These are phyloP conservation scores for Abrostola tripartita DNA, from an alignment of 2,888 invertebrate genomes.

Conservation along the genomic window DNA sequence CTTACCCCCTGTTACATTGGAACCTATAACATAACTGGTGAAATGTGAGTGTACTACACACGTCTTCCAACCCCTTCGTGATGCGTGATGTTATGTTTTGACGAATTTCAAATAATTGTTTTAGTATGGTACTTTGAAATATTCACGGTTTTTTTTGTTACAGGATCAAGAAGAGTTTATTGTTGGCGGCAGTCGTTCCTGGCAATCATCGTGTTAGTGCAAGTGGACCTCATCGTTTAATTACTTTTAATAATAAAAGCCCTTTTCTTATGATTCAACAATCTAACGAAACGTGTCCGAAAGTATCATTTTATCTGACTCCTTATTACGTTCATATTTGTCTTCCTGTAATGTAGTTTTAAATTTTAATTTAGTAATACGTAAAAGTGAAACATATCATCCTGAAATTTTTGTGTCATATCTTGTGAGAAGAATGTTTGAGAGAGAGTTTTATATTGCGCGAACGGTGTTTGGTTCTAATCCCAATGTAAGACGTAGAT, in stretches of 20 bases:
- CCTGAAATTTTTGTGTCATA: constrained; percentile 70
- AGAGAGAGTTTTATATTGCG: constrained; percentile 74
- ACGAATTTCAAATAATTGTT: too few relatives aligned
- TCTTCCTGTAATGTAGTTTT: constrained; percentile 30
- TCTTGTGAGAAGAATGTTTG: constrained; percentile 66
- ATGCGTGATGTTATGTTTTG: too few relatives aligned
- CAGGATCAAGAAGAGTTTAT: constrained; percentile 74
- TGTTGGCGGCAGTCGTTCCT: constrained; percentile 80
- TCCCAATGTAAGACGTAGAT: constrained; percentile 47
- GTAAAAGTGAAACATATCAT: constrained; percentile 79
- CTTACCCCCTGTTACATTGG: too few relatives aligned
- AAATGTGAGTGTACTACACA: too few relatives aligned
- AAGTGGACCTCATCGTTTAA: constrained; percentile 78
- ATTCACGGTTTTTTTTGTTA: constrained; percentile 66
- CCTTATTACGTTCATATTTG: constrained; percentile 18
- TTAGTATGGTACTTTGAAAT: not conserved
- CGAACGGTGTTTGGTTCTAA: constrained; percentile 53
- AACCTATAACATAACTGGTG: too few relatives aligned
- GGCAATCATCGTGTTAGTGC: constrained; percentile 76
- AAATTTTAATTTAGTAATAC: constrained; percentile 28
- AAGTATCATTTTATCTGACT: constrained; percentile 11
- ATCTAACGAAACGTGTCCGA: constrained; percentile 40
- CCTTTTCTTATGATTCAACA: constrained; percentile 33
- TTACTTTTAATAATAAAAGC: constrained; percentile 9
- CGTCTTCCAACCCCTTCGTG: too few relatives aligned